Conservation (phyloP, 2,888 invertebrate genomes). For the Philopedon plagiatum region DNA sequence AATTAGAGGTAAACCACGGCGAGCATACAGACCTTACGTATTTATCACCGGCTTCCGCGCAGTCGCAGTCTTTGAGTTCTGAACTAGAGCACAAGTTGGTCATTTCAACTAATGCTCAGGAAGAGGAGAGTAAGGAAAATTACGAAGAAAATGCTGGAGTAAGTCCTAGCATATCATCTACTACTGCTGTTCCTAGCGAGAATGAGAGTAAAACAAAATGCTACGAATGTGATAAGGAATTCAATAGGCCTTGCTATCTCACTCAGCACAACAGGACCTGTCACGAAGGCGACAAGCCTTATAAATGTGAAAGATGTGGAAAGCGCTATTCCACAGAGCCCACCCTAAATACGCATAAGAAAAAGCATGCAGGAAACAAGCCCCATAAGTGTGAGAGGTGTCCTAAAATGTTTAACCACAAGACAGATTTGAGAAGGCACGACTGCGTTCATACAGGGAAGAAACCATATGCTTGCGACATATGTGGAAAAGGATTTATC, state of each 20-base stretch:
- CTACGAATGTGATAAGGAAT: slow-evolving; percentile 86
- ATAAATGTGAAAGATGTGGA: slow-evolving; percentile 87
- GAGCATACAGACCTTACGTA: not conserved
- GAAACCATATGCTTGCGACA: slow-evolving; percentile 86
- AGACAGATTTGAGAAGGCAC: slow-evolving; percentile 89
- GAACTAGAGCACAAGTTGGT: not conserved
- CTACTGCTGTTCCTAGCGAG: slow-evolving; percentile 60
- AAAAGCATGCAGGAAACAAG: slow-evolving; percentile 83
- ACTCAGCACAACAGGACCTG: slow-evolving; percentile 93
- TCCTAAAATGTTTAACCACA: slow-evolving; percentile 92
- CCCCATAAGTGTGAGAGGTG: slow-evolving; percentile 89
- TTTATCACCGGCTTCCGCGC: not conserved
- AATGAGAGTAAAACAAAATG: slow-evolving; percentile 74
- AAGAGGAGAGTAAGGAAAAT: slow-evolving; percentile 42
- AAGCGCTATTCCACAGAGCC: slow-evolving; percentile 84
- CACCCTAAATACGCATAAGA: slow-evolving; percentile 81
- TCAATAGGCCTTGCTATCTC: slow-evolving; percentile 89
- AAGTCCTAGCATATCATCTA: slow-evolving; percentile 63
- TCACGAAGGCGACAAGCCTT: slow-evolving; percentile 89
- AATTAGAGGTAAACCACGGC: not conserved
- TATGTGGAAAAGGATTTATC: slow-evolving; percentile 90
- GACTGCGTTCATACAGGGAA: slow-evolving; percentile 90
- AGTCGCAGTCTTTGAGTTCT: not conserved
- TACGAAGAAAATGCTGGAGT: slow-evolving; percentile 30
- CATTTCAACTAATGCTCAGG: slow-evolving; percentile 27